Base-by-base conservation (phyloP, 2,113 vertebrate species). In the Onychorhynchus coronatus region DNA sequence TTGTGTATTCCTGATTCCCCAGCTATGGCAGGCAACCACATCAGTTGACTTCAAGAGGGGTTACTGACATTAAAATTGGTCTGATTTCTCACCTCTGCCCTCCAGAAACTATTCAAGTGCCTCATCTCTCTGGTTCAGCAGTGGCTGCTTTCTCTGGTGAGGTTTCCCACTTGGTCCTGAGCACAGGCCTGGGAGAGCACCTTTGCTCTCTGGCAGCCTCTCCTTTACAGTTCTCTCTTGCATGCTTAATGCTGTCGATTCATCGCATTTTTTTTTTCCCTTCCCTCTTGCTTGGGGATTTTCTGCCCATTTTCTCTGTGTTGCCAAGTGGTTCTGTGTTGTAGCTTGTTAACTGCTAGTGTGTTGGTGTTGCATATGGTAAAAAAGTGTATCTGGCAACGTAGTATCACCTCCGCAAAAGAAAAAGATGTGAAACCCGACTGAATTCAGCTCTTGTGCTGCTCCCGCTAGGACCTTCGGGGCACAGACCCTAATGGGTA, bases 291-390 rank as follows among this genome's bases (percentile, higher is more conserved):
- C 94, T 93, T 84, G 61, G 84, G 89, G 87, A 85, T 96, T 96
- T 96, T 96, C 87, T 94, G 88, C 93, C 94, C 62, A 14, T 94
- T 96, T 94, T 94, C 79, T 90, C 73, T 85, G 56, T 78, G 94
- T 94, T 96, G 95, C 95, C 92, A 96, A 94, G 88, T 86, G 76
- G 92, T 92, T 96, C 92, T 96, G 85, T 95, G 95, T 96, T 96
- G 92, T 96, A 96, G 95, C 96, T 95, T 39, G 91, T 91, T 92
- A 94, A 89, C 96, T 96, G 88, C 92, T 93, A 96, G 93, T n/a
- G 85, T 96, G 92, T 96, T 96, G 96, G 95, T 95, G 93, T 95
- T 95, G 80, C 93, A 93, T 94, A 94, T 93, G 93, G 92, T 94
- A 94, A 95, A 94, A 94, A 96, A 95, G 85, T 7, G 14, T 96